Evolutionary conservation across 2,113 vertebrate species (phyloP), one percentile per base, ranked within the genome.

Genomic region (Nanger granti): DNA sequence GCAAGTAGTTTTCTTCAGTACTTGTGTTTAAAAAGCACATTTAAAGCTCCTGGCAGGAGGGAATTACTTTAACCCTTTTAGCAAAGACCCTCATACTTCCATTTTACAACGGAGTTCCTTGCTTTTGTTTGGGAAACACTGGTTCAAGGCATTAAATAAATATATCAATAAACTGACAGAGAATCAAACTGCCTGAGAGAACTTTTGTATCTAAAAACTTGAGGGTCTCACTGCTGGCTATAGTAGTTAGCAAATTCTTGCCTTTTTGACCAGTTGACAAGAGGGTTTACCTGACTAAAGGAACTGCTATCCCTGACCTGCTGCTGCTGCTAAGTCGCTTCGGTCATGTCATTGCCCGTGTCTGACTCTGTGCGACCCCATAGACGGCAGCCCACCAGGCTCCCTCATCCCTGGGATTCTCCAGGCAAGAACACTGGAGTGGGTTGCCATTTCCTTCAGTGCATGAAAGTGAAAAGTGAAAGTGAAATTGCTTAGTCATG

Each of bases 181-280:
- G 31, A 91, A 52, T 28, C 31, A 64, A 87, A 87, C 15, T 92
- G 55, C 22, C 82, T 80, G 34, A 66, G 37, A 95, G 87, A 83
- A 28, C 34, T 62, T 60, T 92, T 92, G 47, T 89, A 89, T 82
- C 15, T 59, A 86, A 92, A 87, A 80, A 62, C 9, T 34, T n/a
- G 37, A 60, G 20, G 64, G 52, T 87, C 13, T 94, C 54, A 87
- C 17, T 93, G 47, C 9, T 76, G 66, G 8, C 29, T 87, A 62
- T 80, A 82, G 29, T 62, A 31, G 79, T 82, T 82, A 49, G 79
- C 79, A 82, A 10, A 82, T 29, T 52, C 80, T 94, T 94, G 47
- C 28, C 52, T 97, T 90, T 97, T 60, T 93, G 76, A 93, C 34
- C 82, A 66, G 64, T 79, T 87, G 73, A 94, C 47, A 73, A 62